Percentiles rank a stretch among this genome's conserved stretches.
phyloP scores from a whole-genome alignment of 2,888 invertebrate genomes.

The Apotomis betuletana region DNA sequence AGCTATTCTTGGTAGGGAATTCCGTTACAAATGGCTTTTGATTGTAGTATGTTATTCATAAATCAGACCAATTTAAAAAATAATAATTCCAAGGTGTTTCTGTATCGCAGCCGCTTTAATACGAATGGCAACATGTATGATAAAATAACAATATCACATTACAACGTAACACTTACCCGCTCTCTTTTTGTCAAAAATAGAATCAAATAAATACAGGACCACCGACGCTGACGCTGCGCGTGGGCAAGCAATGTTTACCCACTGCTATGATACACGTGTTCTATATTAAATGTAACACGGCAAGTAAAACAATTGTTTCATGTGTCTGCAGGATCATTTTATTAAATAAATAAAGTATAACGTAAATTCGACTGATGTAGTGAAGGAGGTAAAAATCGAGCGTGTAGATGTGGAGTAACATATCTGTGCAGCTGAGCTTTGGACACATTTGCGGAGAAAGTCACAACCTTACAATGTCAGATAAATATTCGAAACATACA shows the following conservation, averaged over 20 bases:
- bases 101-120: not conserved
- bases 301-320: slow-evolving; percentile 40
- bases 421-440: too few relatives aligned
- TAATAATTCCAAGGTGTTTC: not conserved
- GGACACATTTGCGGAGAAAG: too few relatives aligned
- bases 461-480: too few relatives aligned
- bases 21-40: too few relatives aligned
- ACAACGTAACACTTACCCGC: slow-evolving; percentile 33
- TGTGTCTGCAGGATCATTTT: slow-evolving; percentile 25
- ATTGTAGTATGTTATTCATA: too few relatives aligned
- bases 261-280: slow-evolving; percentile 43
- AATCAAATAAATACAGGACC: slow-evolving; percentile 55
- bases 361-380: too few relatives aligned
- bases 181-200: slow-evolving; percentile 48
- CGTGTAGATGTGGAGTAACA: too few relatives aligned
- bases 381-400: too few relatives aligned
- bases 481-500: too few relatives aligned
- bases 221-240: slow-evolving; percentile 50
- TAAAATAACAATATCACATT: slow-evolving; percentile 11
- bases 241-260: slow-evolving; percentile 45
- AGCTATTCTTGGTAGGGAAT: too few relatives aligned
- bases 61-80: too few relatives aligned
- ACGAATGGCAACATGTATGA: not conserved
- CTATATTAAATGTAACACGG: slow-evolving; percentile 34
- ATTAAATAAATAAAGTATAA: not conserved